Conservation (phyloP, 2,113 vertebrate species). For the Carassius carassius region DNA sequence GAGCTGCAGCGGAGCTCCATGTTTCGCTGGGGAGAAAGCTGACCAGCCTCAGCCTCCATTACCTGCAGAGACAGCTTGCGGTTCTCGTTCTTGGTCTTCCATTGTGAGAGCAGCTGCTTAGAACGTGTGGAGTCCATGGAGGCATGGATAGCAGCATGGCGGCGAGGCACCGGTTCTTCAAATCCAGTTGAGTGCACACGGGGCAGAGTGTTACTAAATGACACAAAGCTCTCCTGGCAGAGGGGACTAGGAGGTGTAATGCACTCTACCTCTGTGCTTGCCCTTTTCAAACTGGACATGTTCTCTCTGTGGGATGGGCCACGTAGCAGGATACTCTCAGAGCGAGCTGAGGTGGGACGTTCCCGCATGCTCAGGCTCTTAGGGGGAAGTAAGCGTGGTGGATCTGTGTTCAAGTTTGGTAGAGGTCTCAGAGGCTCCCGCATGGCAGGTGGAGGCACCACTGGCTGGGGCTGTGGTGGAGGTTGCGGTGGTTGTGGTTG, state of each 20-base stretch:
- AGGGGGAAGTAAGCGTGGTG: slow-evolving; percentile 82
- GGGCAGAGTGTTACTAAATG: slow-evolving; percentile 96
- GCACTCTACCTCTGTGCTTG: slow-evolving; percentile 85
- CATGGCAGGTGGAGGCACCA: slow-evolving; percentile 51
- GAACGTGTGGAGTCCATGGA: slow-evolving; percentile 95
- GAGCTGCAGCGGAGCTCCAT: slow-evolving; percentile 91
- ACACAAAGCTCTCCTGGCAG: slow-evolving; percentile 89
- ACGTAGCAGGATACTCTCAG: slow-evolving; percentile 84
- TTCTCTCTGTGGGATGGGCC: slow-evolving; percentile 80
- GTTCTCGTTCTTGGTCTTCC: slow-evolving; percentile 93
- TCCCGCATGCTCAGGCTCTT: slow-evolving; percentile 82
- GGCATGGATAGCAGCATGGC: slow-evolving; percentile 89
- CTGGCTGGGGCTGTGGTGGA: slow-evolving; percentile 42
- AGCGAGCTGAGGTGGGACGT: slow-evolving; percentile 79
- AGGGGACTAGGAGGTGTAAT: slow-evolving; percentile 84
- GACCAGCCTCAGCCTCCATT: slow-evolving; percentile 82
- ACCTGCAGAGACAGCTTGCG: slow-evolving; percentile 88
- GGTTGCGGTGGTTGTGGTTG: slow-evolving; percentile 42
- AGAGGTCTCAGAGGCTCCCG: slow-evolving; percentile 83
- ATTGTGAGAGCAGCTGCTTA: slow-evolving; percentile 95
- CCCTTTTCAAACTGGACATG: slow-evolving; percentile 83
- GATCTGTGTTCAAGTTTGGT: slow-evolving; percentile 88
- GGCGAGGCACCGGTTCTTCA: slow-evolving; percentile 84
- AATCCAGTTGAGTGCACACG: slow-evolving; percentile 87
- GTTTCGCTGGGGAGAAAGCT: slow-evolving; percentile 81